Evolutionary conservation across 2,797 vertebrate genomes (phyloP).

Genomic region (Thaleichthys pacificus): DNA sequence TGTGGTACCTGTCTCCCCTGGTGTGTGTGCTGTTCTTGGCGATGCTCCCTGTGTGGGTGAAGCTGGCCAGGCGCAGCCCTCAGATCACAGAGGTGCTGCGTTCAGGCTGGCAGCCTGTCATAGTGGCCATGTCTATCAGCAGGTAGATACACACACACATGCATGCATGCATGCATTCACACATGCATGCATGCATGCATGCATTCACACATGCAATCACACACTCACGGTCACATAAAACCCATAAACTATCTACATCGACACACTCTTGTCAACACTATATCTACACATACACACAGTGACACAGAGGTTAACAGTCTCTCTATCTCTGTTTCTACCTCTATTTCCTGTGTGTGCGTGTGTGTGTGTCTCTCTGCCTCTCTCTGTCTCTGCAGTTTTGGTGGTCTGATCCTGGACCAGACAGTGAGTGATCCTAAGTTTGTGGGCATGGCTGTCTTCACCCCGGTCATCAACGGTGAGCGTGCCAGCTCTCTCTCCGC

Average conservation of each 20-base stretch:
- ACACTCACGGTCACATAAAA: neutral
- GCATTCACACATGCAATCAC: neutral
- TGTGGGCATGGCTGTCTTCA: constrained; percentile 92
- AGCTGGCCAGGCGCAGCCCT: constrained; percentile 80
- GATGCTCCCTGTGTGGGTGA: constrained; percentile 88
- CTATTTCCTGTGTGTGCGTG: no score
- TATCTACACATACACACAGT: neutral
- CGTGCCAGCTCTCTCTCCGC: no score
- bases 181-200: neutral
- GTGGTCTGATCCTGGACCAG: constrained; percentile 92
- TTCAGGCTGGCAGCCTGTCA: constrained; percentile 92
- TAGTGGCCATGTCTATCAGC: constrained; percentile 95
- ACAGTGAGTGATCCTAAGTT: constrained; percentile 87
- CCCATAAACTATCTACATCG: neutral
- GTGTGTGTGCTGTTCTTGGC: constrained; percentile 83
- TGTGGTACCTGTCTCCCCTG: constrained; percentile 82
- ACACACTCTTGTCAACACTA: no score
- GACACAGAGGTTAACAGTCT: neutral
- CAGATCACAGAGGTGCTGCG: constrained; percentile 84
- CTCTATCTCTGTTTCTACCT: no score
- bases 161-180: neutral
- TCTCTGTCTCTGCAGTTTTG: constrained; percentile 75
- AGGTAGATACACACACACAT: constrained; percentile 73
- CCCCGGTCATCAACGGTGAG: constrained; percentile 92
- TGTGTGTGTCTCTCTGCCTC: no score